phyloP scores from a whole-genome alignment of 2,797 vertebrate species.

The Falco rusticolus region DNA sequence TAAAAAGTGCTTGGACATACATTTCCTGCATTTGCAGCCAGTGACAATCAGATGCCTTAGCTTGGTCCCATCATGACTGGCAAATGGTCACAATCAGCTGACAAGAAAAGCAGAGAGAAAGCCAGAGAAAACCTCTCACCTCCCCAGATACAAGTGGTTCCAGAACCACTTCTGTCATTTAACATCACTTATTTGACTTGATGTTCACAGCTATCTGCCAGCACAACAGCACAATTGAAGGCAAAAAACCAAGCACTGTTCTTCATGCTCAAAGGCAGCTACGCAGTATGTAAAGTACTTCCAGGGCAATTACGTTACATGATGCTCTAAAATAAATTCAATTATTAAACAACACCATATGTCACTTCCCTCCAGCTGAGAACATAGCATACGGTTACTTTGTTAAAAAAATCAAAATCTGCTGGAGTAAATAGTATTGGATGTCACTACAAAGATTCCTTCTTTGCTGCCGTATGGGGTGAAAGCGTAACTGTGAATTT shows the following conservation, averaged over 20 bases:
- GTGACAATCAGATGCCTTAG: not conserved
- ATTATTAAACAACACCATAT: conserved; percentile 57
- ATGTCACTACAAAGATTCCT: not conserved
- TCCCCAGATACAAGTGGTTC: not conserved
- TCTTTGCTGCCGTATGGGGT: not conserved
- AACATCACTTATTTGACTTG: not conserved
- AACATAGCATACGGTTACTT: not conserved
- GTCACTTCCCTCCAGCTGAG: conserved; percentile 46
- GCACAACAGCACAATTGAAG: not conserved
- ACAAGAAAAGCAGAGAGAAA: not conserved
- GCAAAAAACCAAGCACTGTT: not conserved
- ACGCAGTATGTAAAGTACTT: not conserved
- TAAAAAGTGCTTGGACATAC: not conserved
- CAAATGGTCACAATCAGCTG: not conserved
- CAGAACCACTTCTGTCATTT: not conserved
- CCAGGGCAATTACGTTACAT: conserved; percentile 37
- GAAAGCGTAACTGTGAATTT: not conserved
- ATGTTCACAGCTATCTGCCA: not conserved
- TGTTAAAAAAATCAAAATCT: conserved; percentile 11
- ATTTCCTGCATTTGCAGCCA: not conserved
- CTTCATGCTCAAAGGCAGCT: not conserved
- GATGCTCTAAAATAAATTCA: conserved; percentile 41
- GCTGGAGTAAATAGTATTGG: not conserved
- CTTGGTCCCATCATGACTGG: not conserved
- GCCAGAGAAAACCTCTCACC: not conserved